phyloP scores from a whole-genome alignment of 2,888 invertebrate species.

The Eupithecia subumbrata region DNA sequence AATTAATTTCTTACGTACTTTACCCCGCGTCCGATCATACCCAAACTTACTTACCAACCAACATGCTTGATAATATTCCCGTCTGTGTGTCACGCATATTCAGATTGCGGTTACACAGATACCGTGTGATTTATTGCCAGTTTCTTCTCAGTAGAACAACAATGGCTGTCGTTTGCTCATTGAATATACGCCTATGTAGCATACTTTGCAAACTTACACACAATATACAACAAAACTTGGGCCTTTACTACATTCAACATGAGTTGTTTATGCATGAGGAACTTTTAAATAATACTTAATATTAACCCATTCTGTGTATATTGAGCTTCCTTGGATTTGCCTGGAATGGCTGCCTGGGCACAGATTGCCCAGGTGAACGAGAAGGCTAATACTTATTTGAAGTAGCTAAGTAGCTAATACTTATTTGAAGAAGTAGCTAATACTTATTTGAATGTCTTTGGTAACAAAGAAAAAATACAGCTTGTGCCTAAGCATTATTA shows the following conservation, averaged over 20 bases:
- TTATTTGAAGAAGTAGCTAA: neutral
- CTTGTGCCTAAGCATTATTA: too few relatives aligned
- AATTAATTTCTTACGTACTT: too few relatives aligned
- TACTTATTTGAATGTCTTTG: neutral
- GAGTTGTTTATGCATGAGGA: neutral
- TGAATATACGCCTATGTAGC: slow-evolving; percentile 43
- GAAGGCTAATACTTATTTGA: neutral
- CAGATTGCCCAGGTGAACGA: too few relatives aligned
- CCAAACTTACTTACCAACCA: neutral
- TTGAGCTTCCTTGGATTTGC: neutral
- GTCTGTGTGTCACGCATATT: slow-evolving; percentile 44
- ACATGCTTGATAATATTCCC: neutral
- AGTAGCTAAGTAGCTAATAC: too few relatives aligned
- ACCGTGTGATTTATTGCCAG: slow-evolving; percentile 59
- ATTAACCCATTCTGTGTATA: neutral
- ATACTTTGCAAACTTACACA: slow-evolving; percentile 7
- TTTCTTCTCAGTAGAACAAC: slow-evolving; percentile 59
- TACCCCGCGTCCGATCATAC: too few relatives aligned
- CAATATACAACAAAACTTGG: slow-evolving; percentile 2
- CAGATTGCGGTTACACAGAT: slow-evolving; percentile 57
- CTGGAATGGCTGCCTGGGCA: neutral
- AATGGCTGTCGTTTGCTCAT: slow-evolving; percentile 55
- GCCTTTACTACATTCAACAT: slow-evolving; percentile 1
- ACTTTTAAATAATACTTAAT: neutral
- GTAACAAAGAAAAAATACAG: neutral